Conservation (phyloP, 2,797 vertebrate species). For the Vireo griseus region DNA sequence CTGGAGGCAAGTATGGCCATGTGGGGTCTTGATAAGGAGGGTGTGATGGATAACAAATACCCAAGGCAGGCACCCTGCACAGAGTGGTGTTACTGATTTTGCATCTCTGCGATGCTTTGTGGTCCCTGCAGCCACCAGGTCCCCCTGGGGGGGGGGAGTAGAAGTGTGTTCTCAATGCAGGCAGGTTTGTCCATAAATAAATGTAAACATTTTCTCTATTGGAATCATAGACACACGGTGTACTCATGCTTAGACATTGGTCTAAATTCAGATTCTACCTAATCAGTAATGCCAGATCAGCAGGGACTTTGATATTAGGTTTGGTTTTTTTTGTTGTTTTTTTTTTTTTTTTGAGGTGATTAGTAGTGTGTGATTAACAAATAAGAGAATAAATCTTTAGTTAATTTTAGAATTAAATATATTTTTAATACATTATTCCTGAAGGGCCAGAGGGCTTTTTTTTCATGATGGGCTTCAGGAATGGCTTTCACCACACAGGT, state of each 20-base stretch:
- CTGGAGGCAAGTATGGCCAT: accelerated
- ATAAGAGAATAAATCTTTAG: neutral
- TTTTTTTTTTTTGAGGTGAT: neutral
- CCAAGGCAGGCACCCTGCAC: neutral
- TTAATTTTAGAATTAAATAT: neutral
- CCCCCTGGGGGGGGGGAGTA: neutral
- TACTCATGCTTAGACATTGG: neutral
- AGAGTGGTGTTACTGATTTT: neutral
- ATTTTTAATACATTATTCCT: neutral
- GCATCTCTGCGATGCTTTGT: neutral
- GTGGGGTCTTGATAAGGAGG: neutral
- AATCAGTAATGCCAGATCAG: neutral
- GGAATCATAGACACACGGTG: neutral
- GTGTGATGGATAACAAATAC: accelerated
- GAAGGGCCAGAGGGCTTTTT: neutral
- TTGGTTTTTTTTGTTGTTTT: neutral
- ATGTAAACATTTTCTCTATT: neutral
- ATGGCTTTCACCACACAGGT: neutral
- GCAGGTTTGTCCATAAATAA: neutral
- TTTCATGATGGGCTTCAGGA: neutral
- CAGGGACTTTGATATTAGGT: neutral
- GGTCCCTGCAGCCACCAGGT: neutral
- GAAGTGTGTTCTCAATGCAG: neutral
- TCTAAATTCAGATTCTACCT: neutral
- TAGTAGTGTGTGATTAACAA: neutral